Conservation (phyloP, 2,888 invertebrate genomes). For the Dinocampus coccinellae region DNA sequence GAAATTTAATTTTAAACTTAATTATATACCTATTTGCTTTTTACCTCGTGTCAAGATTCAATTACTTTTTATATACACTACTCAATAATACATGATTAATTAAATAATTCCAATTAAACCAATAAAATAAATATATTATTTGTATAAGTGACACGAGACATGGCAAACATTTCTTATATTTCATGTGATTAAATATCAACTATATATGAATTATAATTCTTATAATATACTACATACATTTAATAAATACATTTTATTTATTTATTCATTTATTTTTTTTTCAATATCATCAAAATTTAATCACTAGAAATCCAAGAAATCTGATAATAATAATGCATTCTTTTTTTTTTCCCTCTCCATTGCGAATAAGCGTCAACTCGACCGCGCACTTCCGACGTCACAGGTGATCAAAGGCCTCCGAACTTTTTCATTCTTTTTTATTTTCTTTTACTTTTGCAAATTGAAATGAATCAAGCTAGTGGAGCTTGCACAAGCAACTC, state of each 20-base stretch:
- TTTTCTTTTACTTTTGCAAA: background rate
- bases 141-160: background rate
- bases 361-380: background rate
- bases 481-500: background rate
- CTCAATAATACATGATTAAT: too few species aligned
- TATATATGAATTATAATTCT: background rate
- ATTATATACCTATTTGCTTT: background rate
- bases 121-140: background rate
- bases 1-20: background rate
- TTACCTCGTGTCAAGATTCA: background rate
- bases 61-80: too few species aligned
- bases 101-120: background rate
- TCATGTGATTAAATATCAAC: background rate
- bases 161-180: constrained; percentile 6
- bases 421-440: background rate
- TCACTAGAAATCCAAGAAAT: constrained; percentile 20
- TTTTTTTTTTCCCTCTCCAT: background rate
- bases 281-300: background rate
- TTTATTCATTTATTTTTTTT: background rate
- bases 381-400: constrained; percentile 16
- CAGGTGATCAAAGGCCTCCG: constrained; percentile 11
- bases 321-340: background rate
- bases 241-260: too few species aligned
- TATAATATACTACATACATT: too few species aligned
- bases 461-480: background rate